phyloP scores from a whole-genome alignment of 2,888 invertebrate species.

The Tromatobia lineatoria region DNA sequence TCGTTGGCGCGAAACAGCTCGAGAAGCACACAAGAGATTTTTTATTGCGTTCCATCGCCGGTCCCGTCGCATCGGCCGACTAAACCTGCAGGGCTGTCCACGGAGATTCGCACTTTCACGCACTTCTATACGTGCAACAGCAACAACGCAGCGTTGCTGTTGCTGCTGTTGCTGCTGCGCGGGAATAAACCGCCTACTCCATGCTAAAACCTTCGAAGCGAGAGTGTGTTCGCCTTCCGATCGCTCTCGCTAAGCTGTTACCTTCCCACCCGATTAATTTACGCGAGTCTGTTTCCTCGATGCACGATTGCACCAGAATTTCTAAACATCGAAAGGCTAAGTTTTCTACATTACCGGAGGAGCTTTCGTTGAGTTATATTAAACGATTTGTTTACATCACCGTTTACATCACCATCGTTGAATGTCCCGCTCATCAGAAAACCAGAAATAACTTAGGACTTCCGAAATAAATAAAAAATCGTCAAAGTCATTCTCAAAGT shows the following conservation, averaged over 20 bases:
- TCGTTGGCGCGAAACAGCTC: slow-evolving; percentile 64
- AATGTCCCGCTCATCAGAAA: too few species aligned
- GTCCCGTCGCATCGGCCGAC: slow-evolving; percentile 10
- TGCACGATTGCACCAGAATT: slow-evolving; percentile 20
- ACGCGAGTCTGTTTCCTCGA: not conserved
- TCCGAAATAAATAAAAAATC: too few species aligned
- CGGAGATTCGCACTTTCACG: slow-evolving; percentile 66
- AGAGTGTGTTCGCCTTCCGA: not conserved
- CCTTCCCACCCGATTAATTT: slow-evolving; percentile 35
- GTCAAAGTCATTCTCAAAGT: too few species aligned
- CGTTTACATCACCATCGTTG: too few species aligned
- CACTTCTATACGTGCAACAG: slow-evolving; percentile 37
- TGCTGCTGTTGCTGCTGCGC: slow-evolving; percentile 16
- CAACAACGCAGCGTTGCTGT: not conserved
- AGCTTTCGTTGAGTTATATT: too few species aligned
- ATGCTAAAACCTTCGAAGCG: slow-evolving; percentile 52
- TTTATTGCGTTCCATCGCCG: slow-evolving; percentile 36
- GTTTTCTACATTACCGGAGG: too few species aligned
- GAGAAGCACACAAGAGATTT: slow-evolving; percentile 52
- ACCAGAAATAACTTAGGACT: too few species aligned
- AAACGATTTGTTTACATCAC: too few species aligned
- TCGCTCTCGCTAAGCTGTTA: not conserved
- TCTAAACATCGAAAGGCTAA: not conserved
- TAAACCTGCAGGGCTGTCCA: slow-evolving; percentile 33
- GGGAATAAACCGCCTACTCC: slow-evolving; percentile 60